These are phyloP conservation scores for Heliothis virescens DNA, from an alignment of 1,140 invertebrate species.

Conservation along the genomic window DNA sequence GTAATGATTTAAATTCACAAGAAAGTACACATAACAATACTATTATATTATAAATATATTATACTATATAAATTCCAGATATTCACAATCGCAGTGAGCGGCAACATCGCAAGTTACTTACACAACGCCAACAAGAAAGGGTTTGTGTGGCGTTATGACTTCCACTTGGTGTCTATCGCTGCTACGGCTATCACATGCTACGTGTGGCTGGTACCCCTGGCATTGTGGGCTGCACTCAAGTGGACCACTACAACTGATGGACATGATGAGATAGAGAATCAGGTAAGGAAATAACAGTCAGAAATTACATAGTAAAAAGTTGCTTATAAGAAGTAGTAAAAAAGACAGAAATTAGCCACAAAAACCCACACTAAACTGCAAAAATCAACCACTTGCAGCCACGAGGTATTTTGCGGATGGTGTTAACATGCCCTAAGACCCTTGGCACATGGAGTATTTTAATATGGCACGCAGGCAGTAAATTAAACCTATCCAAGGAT, in stretches of 20 bases:
- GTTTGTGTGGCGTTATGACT: conserved; percentile 96
- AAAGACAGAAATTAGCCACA: too few relatives aligned
- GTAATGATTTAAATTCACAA: too few relatives aligned
- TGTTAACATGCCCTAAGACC: too few relatives aligned
- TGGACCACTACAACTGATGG: conserved; percentile 90
- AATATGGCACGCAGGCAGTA: too few relatives aligned
- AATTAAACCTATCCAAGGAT: too few relatives aligned
- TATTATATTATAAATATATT: too few relatives aligned
- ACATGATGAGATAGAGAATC: conserved; percentile 78
- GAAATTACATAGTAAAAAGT: background rate
- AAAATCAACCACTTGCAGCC: too few relatives aligned
- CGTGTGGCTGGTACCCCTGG: conserved; percentile 93
- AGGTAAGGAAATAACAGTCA: conserved; percentile 58
- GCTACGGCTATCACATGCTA: conserved; percentile 96
- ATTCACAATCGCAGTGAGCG: conserved; percentile 97
- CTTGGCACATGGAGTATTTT: too few relatives aligned
- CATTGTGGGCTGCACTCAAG: conserved; percentile 94
- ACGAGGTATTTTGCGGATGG: too few relatives aligned
- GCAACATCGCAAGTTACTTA: conserved; percentile 96
- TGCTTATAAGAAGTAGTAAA: too few relatives aligned
- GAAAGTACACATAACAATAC: too few relatives aligned
- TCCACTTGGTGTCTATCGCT: conserved; percentile 96
- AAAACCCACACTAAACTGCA: too few relatives aligned
- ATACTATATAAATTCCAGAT: conserved; percentile 82
- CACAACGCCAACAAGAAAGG: conserved; percentile 87